Evolutionary conservation across 2,797 vertebrate species (phyloP), one percentile per base, ranked within the genome.

Genomic region (Lycodopsis pacificus): DNA sequence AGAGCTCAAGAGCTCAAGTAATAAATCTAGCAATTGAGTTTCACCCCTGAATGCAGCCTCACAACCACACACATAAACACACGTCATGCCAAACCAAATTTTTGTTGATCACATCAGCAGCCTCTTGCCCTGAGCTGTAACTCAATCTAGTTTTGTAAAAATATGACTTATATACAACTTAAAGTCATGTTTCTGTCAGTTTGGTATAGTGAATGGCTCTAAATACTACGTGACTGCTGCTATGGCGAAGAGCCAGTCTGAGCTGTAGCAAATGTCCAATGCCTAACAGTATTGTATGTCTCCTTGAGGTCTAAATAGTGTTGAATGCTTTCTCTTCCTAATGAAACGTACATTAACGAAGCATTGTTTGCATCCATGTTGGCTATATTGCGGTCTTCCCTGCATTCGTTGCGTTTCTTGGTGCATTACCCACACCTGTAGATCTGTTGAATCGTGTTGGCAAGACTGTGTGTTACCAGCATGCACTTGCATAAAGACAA

Each of bases 1-100:
- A 82, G 30, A 46, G 64, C 57, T 75, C 51, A 25, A 46, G 44
- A 71, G 65, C 59, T 68, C 27, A 27, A 66, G 49, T 7, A 59
- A 48, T 69, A 49, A 48, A 44, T 71, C 48, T 25, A 49, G 34
- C 22, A 19, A 57, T 53, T 36, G 3, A n/a, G 5, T 56, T 70
- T 65, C 3, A 34, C 56, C 14, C n/a, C 36, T 9, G 36, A n/a
- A 57, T 19, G 40, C 48, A 65, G 65, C 53, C 1, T 67, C 42
- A 54, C 40, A 17, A 44, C 49, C 20, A 62, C 61, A 73, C 56
- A 73, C 38, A 70, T 4, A 32, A 63, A 73, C 38, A 66, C 25
- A 27, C 25, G 25, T 38, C 36, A 69, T 20, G 38, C 59, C 59
- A 62, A 62, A 42, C 38, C 38, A 42, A 17, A 14, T 14, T 42